Base-by-base conservation (phyloP, 2,888 invertebrate genomes). In the Monopis laevigella region DNA sequence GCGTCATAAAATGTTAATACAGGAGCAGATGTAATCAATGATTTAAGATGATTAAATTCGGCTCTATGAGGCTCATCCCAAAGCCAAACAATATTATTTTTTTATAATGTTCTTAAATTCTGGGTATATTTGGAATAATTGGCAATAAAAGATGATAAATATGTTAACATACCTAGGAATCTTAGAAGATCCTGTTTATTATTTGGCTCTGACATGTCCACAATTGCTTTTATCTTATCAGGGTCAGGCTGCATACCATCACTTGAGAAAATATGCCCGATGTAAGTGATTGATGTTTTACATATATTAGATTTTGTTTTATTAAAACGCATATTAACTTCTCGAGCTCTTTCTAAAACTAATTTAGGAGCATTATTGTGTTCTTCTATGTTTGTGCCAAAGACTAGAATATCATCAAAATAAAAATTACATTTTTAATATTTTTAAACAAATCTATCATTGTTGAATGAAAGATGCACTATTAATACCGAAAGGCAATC, bases 11-110 rank as follows among this genome's bases (percentile, higher is more conserved):
- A 44, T 16, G 46, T 44, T 6, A 50, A 41, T 2, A 50, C 47
- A n/a, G 48, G 48, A 2, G 49, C 45, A 43, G 16, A 8, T 30
- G 41, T 44, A 5, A 51, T 51, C 11, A 42, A 2, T 7, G 27
- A 21, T 39, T 51, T 50, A 13, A 48, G 7, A 7, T 41, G 28
- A 19, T 42, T 38, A 38, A 49, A 48, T 19, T 40, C 45, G 16
- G 42, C n/a, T 14, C 53, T 44, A 45, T 56, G 55, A n/a, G 43
- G n/a, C 3, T 44, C 44, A 39, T 45, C 35, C 58, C 55, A 62
- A 3, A 28, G 11, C 48, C 50, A 62, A 16, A 29, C 34, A 28
- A 26, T 43, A 28, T 56, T 42, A 42, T 56, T 53, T 24, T 49
- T 45, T 11, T 56, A 39, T 8, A 58, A 40, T 12, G 30, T 12